Evolutionary conservation across 2,888 invertebrate species (phyloP), one percentile per base, ranked within the genome.

Genomic region (Aproaerema taeniolella): DNA sequence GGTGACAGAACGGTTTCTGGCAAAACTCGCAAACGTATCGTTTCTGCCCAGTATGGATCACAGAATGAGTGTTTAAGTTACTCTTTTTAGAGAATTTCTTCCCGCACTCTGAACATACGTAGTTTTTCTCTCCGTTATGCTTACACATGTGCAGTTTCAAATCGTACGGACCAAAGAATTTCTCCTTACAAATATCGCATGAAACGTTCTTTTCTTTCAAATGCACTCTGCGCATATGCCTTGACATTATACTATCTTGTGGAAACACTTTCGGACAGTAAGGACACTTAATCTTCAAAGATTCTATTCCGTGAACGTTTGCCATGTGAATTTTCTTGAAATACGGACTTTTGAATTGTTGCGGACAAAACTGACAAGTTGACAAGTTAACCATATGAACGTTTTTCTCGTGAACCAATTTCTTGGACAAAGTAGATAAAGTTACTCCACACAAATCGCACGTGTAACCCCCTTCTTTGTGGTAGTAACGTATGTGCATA

Each of bases 191-290:
- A 0, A 85, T 66, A 31, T 79, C 79, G 33, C 86, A 86, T 46
- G 83, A 78, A 0, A 82, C 82, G 33, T 86, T 85, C 38, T 81
- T 82, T 46, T 86, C 83, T 35, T 77, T 56, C 2, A 89, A 70
- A 52, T 89, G 89, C 0, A 89, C 89, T 1, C 89, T 74, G 31
- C 89, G 80, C 89, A 90, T 89, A 41, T 90, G 89, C 30, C 89
- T 72, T 0, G 89, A 89, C 69, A 90, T 81, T 1, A 89, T 88
- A 31, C 89, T 89, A 58, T 89, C 89, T 46, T 83, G 82, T 0
- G 83, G 82, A 25, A 70, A 86, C 0, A 86, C 70, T 52, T 81
- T 85, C 30, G 88, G 74, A 60, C 90, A 82, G 35, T 76, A 76
- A 0, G 80, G 82, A 28, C 85, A 86, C 38, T 80, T 80, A 2